Base-by-base conservation (phyloP, 2,888 invertebrate genomes). In the Camptogramma bilineatum region DNA sequence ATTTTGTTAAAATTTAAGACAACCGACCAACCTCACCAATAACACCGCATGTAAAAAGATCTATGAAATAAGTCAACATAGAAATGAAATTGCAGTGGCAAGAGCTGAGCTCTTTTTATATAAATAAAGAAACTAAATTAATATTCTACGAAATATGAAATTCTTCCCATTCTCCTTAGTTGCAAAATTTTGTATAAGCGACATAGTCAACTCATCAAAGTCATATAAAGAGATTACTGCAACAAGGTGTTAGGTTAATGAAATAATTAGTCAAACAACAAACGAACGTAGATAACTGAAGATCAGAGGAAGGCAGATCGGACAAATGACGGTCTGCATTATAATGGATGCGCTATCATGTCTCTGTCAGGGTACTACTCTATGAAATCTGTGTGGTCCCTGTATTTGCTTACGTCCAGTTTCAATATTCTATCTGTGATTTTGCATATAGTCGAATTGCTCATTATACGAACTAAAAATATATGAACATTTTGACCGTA, bases 341-440 rank as follows among this genome's bases (percentile, higher is more conserved):
- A 42, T 80, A 78, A 84, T 83, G 69, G 76, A 86, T 84, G 80
- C 58, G 70, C 64, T 66, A 71, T 74, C 74, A 59, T 70, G 64
- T 75, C 72, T 70, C 67, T 71, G 60, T 50, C 59, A 51, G 7
- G 50, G 16, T 46, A 46, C 28, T 34, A n/a, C 21, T 5, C 44
- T 55, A 31, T 63, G 21, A 28, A 17, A 8, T 59, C 59, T 46
- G 63, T 60, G 63, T 65, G 66, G 62, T 34, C 63, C 16, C 39
- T 53, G n/a, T 39, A n/a, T 34, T 34, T 2, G 24, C 24, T 9
- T 34, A 34, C n/a, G 34, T 8, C 8, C 9, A 10, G 5, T 28
- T 28, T 28, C 28, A 1, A 28, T 28, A n/a, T n/a, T n/a, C n/a
- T n/a, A n/a, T n/a, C n/a, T n/a, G n/a, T n/a, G n/a, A n/a, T n/a